Percentiles rank a stretch among this genome's conserved stretches.
Conservation (phyloP, 2,113 vertebrate species). For the Oryzias curvinotus region DNA sequence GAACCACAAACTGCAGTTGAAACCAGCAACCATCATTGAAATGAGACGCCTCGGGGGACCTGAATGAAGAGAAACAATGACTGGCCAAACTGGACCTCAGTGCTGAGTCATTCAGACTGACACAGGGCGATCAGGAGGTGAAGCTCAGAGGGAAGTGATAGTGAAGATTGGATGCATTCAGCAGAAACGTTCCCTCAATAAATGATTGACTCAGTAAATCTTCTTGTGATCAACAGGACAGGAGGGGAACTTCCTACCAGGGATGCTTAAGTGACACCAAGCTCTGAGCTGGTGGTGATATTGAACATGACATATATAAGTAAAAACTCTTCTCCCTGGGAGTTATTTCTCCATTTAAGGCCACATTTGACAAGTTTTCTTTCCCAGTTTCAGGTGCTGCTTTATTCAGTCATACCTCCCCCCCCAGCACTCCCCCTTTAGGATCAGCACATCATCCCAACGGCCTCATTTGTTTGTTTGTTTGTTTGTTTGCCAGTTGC, state of each 20-base stretch:
- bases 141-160: conserved; percentile 52
- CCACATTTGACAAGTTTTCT: conserved; percentile 11
- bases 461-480: conserved; percentile 65
- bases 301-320: neutral
- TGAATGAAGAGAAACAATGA: conserved; percentile 9
- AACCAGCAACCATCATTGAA: too few relatives aligned
- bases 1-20: too few relatives aligned
- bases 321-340: conserved; percentile 5
- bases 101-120: conserved; percentile 36
- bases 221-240: conserved; percentile 34
- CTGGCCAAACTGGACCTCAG: conserved; percentile 4
- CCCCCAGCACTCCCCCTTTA: conserved; percentile 4
- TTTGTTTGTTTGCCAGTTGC: conserved; percentile 71
- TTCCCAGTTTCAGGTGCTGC: conserved; percentile 21
- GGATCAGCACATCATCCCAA: conserved; percentile 57
- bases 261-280: conserved; percentile 23
- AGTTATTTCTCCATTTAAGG: conserved; percentile 20
- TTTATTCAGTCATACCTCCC: conserved; percentile 8
- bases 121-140: conserved; percentile 35
- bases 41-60: neutral
- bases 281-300: neutral
- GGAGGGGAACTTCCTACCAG: conserved; percentile 26
- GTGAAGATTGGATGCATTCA: conserved; percentile 52
- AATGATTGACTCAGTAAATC: conserved; percentile 57
- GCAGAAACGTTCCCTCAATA: conserved; percentile 57